Base-by-base conservation (phyloP, 2,888 invertebrate species). In the Orthonevra nobilis region DNA sequence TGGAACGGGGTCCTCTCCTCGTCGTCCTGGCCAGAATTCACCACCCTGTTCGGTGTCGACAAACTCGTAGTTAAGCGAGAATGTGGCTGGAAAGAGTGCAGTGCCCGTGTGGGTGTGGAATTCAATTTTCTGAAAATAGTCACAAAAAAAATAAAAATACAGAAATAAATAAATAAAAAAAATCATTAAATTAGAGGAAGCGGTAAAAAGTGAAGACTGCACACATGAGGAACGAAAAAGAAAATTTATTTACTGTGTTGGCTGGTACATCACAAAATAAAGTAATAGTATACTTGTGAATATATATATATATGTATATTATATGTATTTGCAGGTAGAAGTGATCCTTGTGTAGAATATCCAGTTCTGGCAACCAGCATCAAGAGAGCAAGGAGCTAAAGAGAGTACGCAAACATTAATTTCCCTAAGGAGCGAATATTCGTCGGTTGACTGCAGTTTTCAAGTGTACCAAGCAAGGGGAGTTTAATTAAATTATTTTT, bases 11-110 rank as follows among this genome's bases (percentile, higher is more conserved):
- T 87, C 86, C 34, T 89, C 89, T 34, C 88, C 89, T 4, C 89
- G 88, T 19, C 88, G 85, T 0, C 89, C 89, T 0, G 90, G 89
- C 91, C 93, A 92, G 5, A 90, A 89, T 70, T 92, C 92, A 9
- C 95, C 95, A 23, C 93, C 94, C 75, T 95, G 91, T 34, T 93
- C 90, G 1, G 95, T 95, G 85, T 96, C 95, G 15, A 96, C 92
- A 86, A 96, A 96, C 88, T 96, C 96, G 87, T 95, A 96, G 83
- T 94, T 93, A 46, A 94, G 86, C 56, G 92, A 90, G 86, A 94
- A 94, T 5, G 91, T 90, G 1, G 94, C 92, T 2, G 94, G 95
- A 84, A 95, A 95, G 9, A 96, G 91, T 1, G 95, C 95, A 1
- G 95, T 96, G 28, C 96, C 94, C 50, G 92, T 91, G 87, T 92